These are phyloP conservation scores for Ctenicera cuprea DNA, from an alignment of 2,888 invertebrate genomes.

Conservation along the genomic window DNA sequence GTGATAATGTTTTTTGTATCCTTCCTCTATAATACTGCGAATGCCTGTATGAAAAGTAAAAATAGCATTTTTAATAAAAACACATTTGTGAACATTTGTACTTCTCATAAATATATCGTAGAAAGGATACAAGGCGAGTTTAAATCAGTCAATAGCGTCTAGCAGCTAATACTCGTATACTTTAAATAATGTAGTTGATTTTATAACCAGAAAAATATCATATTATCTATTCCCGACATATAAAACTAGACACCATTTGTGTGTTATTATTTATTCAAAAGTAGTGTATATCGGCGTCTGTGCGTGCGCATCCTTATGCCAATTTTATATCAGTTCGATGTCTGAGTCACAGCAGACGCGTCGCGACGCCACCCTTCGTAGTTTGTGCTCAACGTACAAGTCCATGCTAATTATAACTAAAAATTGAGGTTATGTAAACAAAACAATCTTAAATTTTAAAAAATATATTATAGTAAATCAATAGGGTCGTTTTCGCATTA, in stretches of 20 bases:
- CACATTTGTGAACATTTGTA: too few relatives aligned
- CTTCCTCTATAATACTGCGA: too few relatives aligned
- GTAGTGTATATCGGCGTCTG: background rate
- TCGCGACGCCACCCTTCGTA: conserved; percentile 50
- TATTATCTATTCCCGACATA: too few relatives aligned
- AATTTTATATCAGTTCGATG: conserved; percentile 49
- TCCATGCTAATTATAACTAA: conserved; percentile 33
- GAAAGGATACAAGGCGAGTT: too few relatives aligned
- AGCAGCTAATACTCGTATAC: too few relatives aligned
- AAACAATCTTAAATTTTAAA: conserved; percentile 13
- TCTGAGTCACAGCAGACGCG: conserved; percentile 41
- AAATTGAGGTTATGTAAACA: conserved; percentile 46
- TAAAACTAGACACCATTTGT: conserved; percentile 9
- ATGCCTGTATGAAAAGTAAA: too few relatives aligned
- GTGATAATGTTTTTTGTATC: too few relatives aligned
- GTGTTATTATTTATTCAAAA: conserved; percentile 42
- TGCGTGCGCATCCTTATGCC: conserved; percentile 42
- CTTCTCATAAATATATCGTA: too few relatives aligned
- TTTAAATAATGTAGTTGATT: too few relatives aligned
- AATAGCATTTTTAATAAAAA: too few relatives aligned
- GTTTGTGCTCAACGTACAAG: conserved; percentile 33
- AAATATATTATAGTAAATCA: background rate
- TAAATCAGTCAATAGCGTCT: too few relatives aligned
- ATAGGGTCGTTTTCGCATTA: background rate
- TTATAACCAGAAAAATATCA: too few relatives aligned